A percentile compares a stretch with the other conserved stretches of the same genome.
Conservation (phyloP, 2,888 invertebrate species). For the Erebia palarica region DNA sequence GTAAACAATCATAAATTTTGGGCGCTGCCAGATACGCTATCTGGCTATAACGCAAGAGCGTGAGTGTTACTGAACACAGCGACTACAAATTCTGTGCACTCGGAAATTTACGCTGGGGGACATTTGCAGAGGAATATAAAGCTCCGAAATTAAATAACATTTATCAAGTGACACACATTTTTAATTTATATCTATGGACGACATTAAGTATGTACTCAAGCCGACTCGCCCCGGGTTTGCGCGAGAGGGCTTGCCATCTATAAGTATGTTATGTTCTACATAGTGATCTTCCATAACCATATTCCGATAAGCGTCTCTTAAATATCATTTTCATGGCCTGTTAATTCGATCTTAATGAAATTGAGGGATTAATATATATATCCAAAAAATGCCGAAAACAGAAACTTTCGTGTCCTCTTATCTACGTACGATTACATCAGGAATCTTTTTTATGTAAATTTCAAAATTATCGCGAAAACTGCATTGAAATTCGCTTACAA, state of each 20-base stretch:
- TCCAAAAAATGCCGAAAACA: too few species aligned
- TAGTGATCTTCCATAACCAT: too few species aligned
- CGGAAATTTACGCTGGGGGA: slow-evolving; percentile 22
- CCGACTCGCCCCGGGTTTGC: too few species aligned
- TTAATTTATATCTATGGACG: not conserved
- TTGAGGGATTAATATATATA: too few species aligned
- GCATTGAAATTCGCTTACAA: not conserved
- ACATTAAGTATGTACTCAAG: too few species aligned
- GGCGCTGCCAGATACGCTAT: slow-evolving; percentile 55
- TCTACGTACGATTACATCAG: too few species aligned
- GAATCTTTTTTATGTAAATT: not conserved
- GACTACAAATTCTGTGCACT: slow-evolving; percentile 37
- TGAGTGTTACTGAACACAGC: slow-evolving; percentile 38
- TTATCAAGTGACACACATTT: slow-evolving; percentile 16
- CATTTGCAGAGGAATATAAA: slow-evolving; percentile 20
- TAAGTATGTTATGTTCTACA: too few species aligned
- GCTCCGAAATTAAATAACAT: slow-evolving; percentile 23
- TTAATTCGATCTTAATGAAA: too few species aligned
- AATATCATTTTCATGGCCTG: too few species aligned
- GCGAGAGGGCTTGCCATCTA: too few species aligned
- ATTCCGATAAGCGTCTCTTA: too few species aligned
- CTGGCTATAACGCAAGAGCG: slow-evolving; percentile 48
- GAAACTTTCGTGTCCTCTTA: too few species aligned
- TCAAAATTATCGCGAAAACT: not conserved
- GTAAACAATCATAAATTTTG: slow-evolving; percentile 67